Percentiles rank a stretch among this genome's conserved stretches.
Conservation (phyloP, 2,113 vertebrate species). For the Aleadryas rufinucha region DNA sequence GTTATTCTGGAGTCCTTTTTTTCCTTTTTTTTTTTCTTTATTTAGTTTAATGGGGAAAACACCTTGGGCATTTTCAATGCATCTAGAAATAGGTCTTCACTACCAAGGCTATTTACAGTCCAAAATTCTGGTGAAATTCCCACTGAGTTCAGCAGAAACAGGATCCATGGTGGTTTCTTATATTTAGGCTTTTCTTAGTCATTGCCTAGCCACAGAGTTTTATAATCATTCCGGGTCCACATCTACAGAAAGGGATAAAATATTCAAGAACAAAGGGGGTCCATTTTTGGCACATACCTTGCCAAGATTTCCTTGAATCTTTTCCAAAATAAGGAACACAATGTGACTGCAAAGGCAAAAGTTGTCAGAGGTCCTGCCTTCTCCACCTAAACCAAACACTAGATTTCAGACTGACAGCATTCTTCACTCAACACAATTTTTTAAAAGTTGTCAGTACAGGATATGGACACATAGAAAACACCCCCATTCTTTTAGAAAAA, state of each 20-base stretch:
- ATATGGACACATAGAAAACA: background rate
- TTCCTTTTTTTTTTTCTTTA: fast-evolving
- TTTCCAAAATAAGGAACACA: background rate
- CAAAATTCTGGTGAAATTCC: conserved; percentile 6
- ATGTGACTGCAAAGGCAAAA: background rate
- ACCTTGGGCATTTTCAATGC: background rate
- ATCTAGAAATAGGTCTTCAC: background rate
- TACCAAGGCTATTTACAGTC: background rate
- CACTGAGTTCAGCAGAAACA: conserved; percentile 44
- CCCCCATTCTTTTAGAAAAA: background rate
- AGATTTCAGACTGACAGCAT: background rate
- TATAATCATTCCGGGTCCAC: background rate
- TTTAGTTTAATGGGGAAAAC: background rate
- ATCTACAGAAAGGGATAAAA: background rate
- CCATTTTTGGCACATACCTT: background rate
- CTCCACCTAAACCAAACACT: background rate
- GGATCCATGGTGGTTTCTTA: background rate
- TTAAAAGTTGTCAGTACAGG: background rate
- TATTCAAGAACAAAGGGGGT: background rate
- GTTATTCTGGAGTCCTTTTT: background rate
- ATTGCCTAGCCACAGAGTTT: background rate
- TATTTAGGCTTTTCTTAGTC: conserved; percentile 4
- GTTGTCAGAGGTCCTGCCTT: background rate
- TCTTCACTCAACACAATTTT: background rate
- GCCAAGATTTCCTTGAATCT: background rate